A percentile compares a stretch with the other conserved stretches of the same genome.
phyloP scores from a whole-genome alignment of 2,888 invertebrate species.

The Nezara viridula region DNA sequence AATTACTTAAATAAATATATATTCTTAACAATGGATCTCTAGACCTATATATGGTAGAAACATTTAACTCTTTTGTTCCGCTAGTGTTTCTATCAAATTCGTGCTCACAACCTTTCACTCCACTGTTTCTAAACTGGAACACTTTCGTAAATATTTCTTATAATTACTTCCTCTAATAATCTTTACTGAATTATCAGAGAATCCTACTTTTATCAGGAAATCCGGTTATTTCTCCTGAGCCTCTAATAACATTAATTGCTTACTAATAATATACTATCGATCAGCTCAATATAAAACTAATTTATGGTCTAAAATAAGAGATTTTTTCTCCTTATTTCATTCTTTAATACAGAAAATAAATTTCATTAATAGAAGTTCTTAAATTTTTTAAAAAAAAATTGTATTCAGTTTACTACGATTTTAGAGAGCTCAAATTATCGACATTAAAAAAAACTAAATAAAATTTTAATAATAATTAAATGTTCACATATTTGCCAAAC shows the following conservation, averaged over 20 bases:
- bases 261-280: not conserved
- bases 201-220: not conserved
- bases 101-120: slow-evolving; percentile 3
- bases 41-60: too few species aligned
- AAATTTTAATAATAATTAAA: too few species aligned
- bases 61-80: not conserved
- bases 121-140: not conserved
- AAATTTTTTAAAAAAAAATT: too few species aligned
- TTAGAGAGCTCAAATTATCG: too few species aligned
- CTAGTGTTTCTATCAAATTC: not conserved
- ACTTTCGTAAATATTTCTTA: not conserved
- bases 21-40: too few species aligned
- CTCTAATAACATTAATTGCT: not conserved
- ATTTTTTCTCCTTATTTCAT: too few species aligned
- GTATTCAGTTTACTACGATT: too few species aligned
- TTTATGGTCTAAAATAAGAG: not conserved
- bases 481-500: not conserved
- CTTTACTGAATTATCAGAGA: not conserved
- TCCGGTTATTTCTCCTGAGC: not conserved
- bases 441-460: too few species aligned
- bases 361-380: too few species aligned
- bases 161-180: slow-evolving; percentile 20
- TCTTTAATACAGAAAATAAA: too few species aligned
- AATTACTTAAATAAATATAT: too few species aligned
- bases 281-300: not conserved